Conservation (phyloP, 1,140 invertebrate genomes). For the Drosophila triauraria region DNA sequence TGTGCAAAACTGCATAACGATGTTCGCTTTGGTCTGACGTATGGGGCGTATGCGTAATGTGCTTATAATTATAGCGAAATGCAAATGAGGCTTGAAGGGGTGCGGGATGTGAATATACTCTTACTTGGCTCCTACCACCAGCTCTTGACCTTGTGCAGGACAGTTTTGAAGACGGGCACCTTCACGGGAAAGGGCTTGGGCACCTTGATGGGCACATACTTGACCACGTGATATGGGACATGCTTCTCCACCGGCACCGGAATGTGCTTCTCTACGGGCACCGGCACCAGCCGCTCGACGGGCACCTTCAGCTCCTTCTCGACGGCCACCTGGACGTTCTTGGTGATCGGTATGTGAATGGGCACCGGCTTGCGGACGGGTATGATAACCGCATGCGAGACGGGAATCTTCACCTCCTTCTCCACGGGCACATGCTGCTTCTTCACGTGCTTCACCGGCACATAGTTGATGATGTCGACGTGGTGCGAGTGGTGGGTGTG, state of each 20-base stretch:
- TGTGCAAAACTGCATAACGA: constrained; percentile 56
- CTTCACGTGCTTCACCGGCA: constrained; percentile 89
- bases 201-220: constrained; percentile 89
- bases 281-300: constrained; percentile 90
- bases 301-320: constrained; percentile 90
- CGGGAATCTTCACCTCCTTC: constrained; percentile 88
- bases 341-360: constrained; percentile 90
- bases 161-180: constrained; percentile 90
- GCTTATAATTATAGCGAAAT: constrained; percentile 62
- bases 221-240: constrained; percentile 89
- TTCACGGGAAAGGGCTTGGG: constrained; percentile 91
- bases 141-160: constrained; percentile 87
- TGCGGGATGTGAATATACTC: background rate
- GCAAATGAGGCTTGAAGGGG: constrained; percentile 19
- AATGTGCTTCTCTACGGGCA: constrained; percentile 90
- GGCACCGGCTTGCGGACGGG: constrained; percentile 90
- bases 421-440: constrained; percentile 89
- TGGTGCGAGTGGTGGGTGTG: constrained; percentile 85
- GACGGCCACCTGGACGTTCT: constrained; percentile 89
- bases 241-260: constrained; percentile 91
- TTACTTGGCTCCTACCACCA: constrained; percentile 68
- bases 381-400: constrained; percentile 90
- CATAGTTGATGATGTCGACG: constrained; percentile 89
- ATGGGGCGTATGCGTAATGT: constrained; percentile 56
- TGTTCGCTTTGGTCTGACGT: constrained; percentile 49